These are phyloP conservation scores for Microctonus hyperodae DNA, from an alignment of 2,888 invertebrate genomes.

Conservation along the genomic window DNA sequence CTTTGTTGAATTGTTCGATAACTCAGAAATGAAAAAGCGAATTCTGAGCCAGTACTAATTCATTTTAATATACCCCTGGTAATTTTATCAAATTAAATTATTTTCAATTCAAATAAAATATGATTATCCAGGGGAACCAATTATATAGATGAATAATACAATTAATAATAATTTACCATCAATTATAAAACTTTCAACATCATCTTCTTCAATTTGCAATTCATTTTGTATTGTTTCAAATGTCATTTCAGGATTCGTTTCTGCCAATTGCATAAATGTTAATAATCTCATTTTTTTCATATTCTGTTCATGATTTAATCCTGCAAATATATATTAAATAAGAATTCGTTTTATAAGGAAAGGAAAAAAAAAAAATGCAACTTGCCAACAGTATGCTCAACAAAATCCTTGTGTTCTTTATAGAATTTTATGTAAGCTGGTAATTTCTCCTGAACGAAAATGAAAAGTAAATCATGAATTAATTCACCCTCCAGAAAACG, in stretches of 20 bases:
- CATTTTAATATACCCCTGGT: slow-evolving; percentile 49
- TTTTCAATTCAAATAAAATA: slow-evolving; percentile 23
- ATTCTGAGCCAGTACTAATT: slow-evolving; percentile 55
- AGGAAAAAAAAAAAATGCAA: slow-evolving; percentile 1
- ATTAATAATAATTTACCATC: slow-evolving; percentile 71
- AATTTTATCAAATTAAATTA: slow-evolving; percentile 30
- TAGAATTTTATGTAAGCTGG: slow-evolving; percentile 93
- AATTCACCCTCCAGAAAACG: slow-evolving; percentile 93
- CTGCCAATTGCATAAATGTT: slow-evolving; percentile 98
- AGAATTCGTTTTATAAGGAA: not conserved
- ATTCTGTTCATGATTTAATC: slow-evolving; percentile 92
- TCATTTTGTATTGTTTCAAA: slow-evolving; percentile 89
- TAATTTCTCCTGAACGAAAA: slow-evolving; percentile 94
- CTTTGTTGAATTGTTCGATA: slow-evolving; percentile 55
- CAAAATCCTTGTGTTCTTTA: slow-evolving; percentile 89
- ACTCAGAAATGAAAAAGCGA: slow-evolving; percentile 46
- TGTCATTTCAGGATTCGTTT: slow-evolving; percentile 90
- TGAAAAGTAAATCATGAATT: slow-evolving; percentile 91
- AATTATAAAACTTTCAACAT: slow-evolving; percentile 97
- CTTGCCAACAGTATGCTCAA: slow-evolving; percentile 68
- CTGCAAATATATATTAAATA: slow-evolving; percentile 56
- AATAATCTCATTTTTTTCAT: slow-evolving; percentile 96
- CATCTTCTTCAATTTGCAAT: slow-evolving; percentile 83
- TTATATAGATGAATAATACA: slow-evolving; percentile 11
- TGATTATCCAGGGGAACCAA: slow-evolving; percentile 32